Conservation (phyloP, 2,113 vertebrate genomes). For the Neolamprologus variostigma region DNA sequence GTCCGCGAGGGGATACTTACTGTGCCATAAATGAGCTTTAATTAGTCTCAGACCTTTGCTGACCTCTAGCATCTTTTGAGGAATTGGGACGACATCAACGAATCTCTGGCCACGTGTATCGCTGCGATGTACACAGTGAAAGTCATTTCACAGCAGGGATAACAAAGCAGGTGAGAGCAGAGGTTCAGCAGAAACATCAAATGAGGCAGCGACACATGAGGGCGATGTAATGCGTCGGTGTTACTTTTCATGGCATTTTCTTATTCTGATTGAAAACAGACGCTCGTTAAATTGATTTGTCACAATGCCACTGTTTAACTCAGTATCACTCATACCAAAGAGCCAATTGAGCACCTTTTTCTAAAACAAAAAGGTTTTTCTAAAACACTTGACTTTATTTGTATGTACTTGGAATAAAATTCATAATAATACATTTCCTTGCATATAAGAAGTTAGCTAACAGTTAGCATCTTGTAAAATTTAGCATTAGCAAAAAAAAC, state of each 20-base stretch:
- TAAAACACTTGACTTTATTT: neutral
- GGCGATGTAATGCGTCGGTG: rapidly evolving
- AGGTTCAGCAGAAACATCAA: neutral
- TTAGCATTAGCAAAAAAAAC: rapidly evolving
- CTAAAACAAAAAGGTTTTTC: neutral
- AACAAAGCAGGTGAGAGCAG: neutral
- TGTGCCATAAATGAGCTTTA: neutral
- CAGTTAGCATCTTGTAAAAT: neutral
- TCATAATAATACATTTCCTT: neutral
- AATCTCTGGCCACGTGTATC: rapidly evolving
- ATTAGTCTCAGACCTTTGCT: neutral
- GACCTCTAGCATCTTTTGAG: neutral
- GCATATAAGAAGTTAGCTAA: neutral
- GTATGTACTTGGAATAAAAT: neutral
- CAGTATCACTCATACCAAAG: neutral
- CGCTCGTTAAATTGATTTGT: neutral
- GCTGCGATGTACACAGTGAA: neutral
- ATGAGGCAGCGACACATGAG: neutral
- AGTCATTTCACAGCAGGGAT: neutral
- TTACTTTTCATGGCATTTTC: neutral
- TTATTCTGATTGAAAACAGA: neutral
- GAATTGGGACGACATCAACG: neutral
- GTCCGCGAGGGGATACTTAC: neutral
- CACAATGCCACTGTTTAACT: neutral
- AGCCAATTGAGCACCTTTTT: neutral